phyloP scores from a whole-genome alignment of 2,797 vertebrate species.

The Gymnodraco acuticeps region DNA sequence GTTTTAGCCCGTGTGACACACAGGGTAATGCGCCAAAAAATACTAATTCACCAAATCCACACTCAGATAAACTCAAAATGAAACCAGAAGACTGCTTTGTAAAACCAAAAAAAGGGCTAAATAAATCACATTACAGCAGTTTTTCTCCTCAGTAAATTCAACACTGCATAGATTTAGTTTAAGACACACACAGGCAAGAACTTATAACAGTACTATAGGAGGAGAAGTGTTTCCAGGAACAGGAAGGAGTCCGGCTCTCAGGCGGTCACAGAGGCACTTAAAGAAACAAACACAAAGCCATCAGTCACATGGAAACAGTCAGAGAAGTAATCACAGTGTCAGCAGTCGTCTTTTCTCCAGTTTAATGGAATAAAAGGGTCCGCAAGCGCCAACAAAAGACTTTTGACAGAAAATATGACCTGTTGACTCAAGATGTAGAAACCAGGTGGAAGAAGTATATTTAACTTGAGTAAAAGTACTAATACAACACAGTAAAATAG shows the following conservation, averaged over 20 bases:
- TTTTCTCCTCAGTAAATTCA: slow-evolving; percentile 51
- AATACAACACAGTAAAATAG: too few relatives aligned
- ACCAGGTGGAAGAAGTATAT: too few relatives aligned
- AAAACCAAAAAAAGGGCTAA: slow-evolving; percentile 27
- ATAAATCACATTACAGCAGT: slow-evolving; percentile 51
- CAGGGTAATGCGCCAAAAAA: slow-evolving; percentile 17
- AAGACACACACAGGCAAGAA: slow-evolving; percentile 78
- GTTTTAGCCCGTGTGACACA: not conserved
- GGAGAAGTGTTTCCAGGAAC: slow-evolving; percentile 16
- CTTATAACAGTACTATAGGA: slow-evolving; percentile 62
- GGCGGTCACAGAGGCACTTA: slow-evolving; percentile 80
- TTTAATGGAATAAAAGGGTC: too few relatives aligned
- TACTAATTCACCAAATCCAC: slow-evolving; percentile 10
- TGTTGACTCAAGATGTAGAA: too few relatives aligned
- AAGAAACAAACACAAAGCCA: slow-evolving; percentile 9
- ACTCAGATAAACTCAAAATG: slow-evolving; percentile 18
- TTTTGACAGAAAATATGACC: too few relatives aligned
- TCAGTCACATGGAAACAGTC: slow-evolving; percentile 24
- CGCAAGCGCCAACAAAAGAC: too few relatives aligned
- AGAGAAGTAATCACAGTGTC: not conserved
- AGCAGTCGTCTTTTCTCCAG: too few relatives aligned
- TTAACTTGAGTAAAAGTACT: too few relatives aligned
- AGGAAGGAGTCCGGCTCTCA: slow-evolving; percentile 35
- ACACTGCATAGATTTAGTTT: slow-evolving; percentile 77
- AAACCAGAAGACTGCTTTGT: slow-evolving; percentile 19